Evolutionary conservation across 2,797 vertebrate species (phyloP), one percentile per base, ranked within the genome.

Genomic region (Rhabdophis nuchalis): DNA sequence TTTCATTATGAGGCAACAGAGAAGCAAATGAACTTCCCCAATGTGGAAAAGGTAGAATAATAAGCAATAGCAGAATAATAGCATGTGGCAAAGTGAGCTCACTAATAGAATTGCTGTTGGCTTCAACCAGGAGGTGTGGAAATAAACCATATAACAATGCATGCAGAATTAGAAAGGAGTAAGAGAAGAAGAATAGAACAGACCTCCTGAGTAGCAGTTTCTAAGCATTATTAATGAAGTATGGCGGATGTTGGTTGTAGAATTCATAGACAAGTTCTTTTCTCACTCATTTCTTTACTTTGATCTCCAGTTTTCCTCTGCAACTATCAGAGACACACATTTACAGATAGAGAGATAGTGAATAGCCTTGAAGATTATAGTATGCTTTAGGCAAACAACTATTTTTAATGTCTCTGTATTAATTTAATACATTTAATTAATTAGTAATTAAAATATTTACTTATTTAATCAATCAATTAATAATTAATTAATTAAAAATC

Each of bases 101-200:
- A 3, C 1, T 10, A 85, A 82, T 86, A 36, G 3, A 50, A 88
- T 94, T 6, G 23, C 25, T 11, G 20, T 57, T 94, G 85, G 9
- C 20, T 32, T 14, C 89, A 85, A 77, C 92, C 13, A 64, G 18
- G 91, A 94, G 91, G 29, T 61, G 50, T 16, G 58, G 36, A 91
- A 94, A 56, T 72, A 89, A 11, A 1, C 58, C n/a, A 56, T 89
- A 11, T 2, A 93, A 91, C 86, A 32, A 25, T 68, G 10, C 91
- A 90, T 91, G 46, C 13, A 91, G 68, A 93, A 91, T 92, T 82
- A 93, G 86, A 53, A 53, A n/a, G 23, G 88, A 94, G 93, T 85
- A 4, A 41, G 82, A 14, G 4, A 27, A 50, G 68, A 93, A 9
- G 6, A 89, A 85, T 46, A 46, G 20, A 82, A 23, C 20, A 90